Conservation (phyloP, 2,888 invertebrate genomes). For the Uropetala carovei region DNA sequence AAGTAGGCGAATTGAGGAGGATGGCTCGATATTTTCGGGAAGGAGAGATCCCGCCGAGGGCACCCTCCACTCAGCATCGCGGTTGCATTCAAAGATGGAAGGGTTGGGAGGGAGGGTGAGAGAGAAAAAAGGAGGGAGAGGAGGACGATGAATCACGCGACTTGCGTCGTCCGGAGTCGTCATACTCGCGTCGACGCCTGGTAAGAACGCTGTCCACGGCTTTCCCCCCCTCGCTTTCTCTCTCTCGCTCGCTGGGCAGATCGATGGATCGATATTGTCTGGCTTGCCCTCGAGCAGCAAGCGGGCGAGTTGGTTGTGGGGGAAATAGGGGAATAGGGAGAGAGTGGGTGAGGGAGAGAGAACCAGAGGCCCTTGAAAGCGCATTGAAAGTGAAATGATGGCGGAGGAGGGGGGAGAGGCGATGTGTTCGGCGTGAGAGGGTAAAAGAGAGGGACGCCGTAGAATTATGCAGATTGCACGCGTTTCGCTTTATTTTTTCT, state of each 20-base stretch:
- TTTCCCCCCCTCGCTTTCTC: not conserved
- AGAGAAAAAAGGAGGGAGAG: not conserved
- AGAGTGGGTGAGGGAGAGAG: not conserved
- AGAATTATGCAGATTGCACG: slow-evolving; percentile 62
- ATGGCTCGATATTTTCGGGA: not conserved
- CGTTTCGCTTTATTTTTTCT: slow-evolving; percentile 29
- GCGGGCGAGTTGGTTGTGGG: not conserved
- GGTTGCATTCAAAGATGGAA: not conserved
- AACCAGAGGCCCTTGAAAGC: slow-evolving; percentile 49
- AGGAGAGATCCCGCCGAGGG: not conserved
- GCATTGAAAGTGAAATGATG: slow-evolving; percentile 62
- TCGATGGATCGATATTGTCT: slow-evolving; percentile 63
- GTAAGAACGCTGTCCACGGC: not conserved
- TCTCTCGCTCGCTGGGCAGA: not conserved
- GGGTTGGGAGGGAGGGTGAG: too few relatives aligned
- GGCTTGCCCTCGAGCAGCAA: slow-evolving; percentile 50
- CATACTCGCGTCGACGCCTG: slow-evolving; percentile 52
- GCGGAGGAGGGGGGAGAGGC: not conserved
- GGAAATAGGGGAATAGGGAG: not conserved
- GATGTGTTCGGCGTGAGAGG: not conserved
- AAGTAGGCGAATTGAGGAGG: not conserved
- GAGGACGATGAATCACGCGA: slow-evolving; percentile 33
- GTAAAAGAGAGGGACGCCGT: not conserved
- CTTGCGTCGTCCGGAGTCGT: slow-evolving; percentile 9
- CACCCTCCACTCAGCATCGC: not conserved